Conservation (phyloP, 2,113 vertebrate genomes). For the Abramis brama region DNA sequence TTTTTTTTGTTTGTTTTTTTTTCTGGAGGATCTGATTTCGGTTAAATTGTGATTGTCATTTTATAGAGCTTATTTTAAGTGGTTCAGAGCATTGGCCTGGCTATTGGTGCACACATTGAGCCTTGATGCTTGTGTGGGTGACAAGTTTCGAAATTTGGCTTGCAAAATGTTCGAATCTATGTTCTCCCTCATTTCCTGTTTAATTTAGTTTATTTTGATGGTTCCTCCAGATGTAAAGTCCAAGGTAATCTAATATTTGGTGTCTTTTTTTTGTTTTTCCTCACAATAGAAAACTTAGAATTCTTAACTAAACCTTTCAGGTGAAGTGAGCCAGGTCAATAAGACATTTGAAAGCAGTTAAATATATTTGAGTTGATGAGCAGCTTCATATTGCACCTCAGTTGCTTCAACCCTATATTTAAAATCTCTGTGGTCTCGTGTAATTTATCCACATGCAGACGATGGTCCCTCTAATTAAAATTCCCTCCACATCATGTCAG, state of each 20-base stretch:
- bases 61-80: background rate
- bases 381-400: constrained; percentile 7
- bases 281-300: background rate
- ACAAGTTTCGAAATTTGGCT: background rate
- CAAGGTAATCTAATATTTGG: too few relatives aligned
- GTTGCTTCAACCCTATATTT: background rate
- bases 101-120: background rate
- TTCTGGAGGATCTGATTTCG: background rate
- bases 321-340: background rate
- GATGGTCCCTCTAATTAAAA: constrained; percentile 48
- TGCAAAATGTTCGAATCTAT: background rate
- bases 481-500: constrained; percentile 39
- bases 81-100: background rate
- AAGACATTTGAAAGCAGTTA: constrained; percentile 27
- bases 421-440: background rate
- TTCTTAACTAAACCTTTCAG: background rate
- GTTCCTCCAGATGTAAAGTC: too few relatives aligned
- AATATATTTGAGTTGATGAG: constrained; percentile 8
- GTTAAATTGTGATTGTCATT: constrained; percentile 23
- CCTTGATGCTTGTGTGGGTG: background rate
- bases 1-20: constrained; percentile 9
- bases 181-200: background rate
- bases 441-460: constrained; percentile 15
- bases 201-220: too few relatives aligned
- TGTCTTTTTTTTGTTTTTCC: too few relatives aligned